Evolutionary conservation across 2,888 invertebrate genomes (phyloP).

Genomic region (Eupithecia centaureata): DNA sequence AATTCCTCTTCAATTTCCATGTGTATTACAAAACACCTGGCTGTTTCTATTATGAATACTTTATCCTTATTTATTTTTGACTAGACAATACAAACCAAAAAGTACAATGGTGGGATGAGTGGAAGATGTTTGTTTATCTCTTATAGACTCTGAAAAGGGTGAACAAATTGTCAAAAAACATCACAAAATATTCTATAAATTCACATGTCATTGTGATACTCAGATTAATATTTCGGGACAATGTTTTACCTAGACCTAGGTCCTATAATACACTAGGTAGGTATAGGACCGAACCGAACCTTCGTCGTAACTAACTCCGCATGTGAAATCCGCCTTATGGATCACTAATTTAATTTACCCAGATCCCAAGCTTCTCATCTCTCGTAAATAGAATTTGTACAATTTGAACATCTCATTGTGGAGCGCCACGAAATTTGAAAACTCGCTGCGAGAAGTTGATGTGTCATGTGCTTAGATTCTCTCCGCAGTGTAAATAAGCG

Average conservation of each 20-base stretch:
- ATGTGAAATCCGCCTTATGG: slow-evolving; percentile 44
- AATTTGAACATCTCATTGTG: slow-evolving; percentile 43
- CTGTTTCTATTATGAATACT: background rate
- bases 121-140: background rate
- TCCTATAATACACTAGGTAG: too few relatives aligned
- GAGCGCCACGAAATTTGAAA: slow-evolving; percentile 27
- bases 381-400: slow-evolving; percentile 52
- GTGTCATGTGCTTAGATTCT: slow-evolving; percentile 23
- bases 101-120: background rate
- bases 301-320: slow-evolving; percentile 29
- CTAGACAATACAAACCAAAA: background rate
- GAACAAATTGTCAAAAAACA: background rate
- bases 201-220: background rate
- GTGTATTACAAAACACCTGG: slow-evolving; percentile 14
- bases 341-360: slow-evolving; percentile 62
- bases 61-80: slow-evolving; percentile 1
- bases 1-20: slow-evolving; percentile 12
- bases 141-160: background rate
- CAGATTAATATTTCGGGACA: background rate
- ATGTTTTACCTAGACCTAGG: background rate
- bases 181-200: background rate
- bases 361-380: slow-evolving; percentile 56
- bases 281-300: background rate
- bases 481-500: slow-evolving; percentile 28
- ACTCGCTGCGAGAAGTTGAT: slow-evolving; percentile 30